These are phyloP conservation scores for Steinernema carpocapsae DNA, from an alignment of 2,888 invertebrate genomes.

Conservation along the genomic window DNA sequence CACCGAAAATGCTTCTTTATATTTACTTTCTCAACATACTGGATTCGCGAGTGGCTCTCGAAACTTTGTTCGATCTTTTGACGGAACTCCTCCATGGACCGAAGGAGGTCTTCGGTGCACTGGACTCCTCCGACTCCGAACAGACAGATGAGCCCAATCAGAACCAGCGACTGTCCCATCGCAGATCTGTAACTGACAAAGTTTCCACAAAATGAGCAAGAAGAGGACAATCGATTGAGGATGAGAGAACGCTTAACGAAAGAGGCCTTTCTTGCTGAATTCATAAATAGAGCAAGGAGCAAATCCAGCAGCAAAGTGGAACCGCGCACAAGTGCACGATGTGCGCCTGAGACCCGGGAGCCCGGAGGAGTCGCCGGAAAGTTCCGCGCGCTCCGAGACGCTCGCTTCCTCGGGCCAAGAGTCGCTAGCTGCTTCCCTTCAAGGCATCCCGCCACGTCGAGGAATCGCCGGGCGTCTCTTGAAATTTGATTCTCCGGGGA, in stretches of 20 bases:
- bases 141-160: not conserved
- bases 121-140: not conserved
- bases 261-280: slow-evolving; percentile 32
- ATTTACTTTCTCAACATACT: slow-evolving; percentile 12
- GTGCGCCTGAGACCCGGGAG: too few relatives aligned
- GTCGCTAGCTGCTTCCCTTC: not conserved
- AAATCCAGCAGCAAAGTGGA: slow-evolving; percentile 29
- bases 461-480: slow-evolving; percentile 6
- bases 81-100: not conserved
- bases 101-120: not conserved
- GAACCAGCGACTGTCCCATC: not conserved
- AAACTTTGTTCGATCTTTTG: not conserved
- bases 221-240: slow-evolving; percentile 29
- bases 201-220: not conserved
- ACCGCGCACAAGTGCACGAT: too few relatives aligned
- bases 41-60: not conserved
- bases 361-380: too few relatives aligned
- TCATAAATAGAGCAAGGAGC: slow-evolving; percentile 33
- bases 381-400: not conserved
- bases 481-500: slow-evolving; percentile 31
- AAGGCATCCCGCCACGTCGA: not conserved
- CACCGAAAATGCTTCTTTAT: not conserved
- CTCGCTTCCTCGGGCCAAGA: not conserved
- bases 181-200: not conserved
- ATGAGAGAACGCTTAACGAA: slow-evolving; percentile 26